These are phyloP conservation scores for Philotrypesis tridentata DNA, from an alignment of 1,140 invertebrate genomes.

Conservation along the genomic window DNA sequence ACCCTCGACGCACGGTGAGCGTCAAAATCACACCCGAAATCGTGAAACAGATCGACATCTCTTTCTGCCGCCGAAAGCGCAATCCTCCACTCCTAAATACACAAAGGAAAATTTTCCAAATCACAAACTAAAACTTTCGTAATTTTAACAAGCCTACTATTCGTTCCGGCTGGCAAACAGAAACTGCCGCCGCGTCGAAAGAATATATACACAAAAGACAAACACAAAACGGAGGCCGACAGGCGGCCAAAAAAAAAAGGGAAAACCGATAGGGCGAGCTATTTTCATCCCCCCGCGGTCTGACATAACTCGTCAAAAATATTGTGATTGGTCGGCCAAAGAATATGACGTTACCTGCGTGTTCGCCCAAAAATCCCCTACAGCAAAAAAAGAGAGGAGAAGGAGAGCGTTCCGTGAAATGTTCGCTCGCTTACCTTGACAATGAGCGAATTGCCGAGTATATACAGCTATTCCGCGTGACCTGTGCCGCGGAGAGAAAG, in stretches of 20 bases:
- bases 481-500: not conserved
- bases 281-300: constrained; percentile 43
- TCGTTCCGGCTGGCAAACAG: constrained; percentile 30
- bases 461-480: too few species aligned
- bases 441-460: constrained; percentile 30
- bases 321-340: constrained; percentile 71
- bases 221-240: constrained; percentile 23
- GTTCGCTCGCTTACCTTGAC: constrained; percentile 24
- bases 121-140: constrained; percentile 45
- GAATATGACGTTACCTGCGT: constrained; percentile 71
- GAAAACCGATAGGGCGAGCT: constrained; percentile 48
- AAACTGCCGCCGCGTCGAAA: constrained; percentile 26
- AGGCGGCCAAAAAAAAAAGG: constrained; percentile 41
- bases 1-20: not conserved
- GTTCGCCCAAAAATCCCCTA: constrained; percentile 36
- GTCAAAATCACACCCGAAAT: not conserved
- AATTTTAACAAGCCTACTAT: constrained; percentile 46
- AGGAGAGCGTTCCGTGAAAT: constrained; percentile 39
- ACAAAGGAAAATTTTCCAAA: constrained; percentile 43
- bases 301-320: constrained; percentile 74
- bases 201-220: constrained; percentile 42
- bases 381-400: constrained; percentile 30
- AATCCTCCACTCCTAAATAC: constrained; percentile 3
- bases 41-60: not conserved
- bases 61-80: not conserved